phyloP scores from a whole-genome alignment of 2,113 vertebrate species.

The Chloebia gouldiae region DNA sequence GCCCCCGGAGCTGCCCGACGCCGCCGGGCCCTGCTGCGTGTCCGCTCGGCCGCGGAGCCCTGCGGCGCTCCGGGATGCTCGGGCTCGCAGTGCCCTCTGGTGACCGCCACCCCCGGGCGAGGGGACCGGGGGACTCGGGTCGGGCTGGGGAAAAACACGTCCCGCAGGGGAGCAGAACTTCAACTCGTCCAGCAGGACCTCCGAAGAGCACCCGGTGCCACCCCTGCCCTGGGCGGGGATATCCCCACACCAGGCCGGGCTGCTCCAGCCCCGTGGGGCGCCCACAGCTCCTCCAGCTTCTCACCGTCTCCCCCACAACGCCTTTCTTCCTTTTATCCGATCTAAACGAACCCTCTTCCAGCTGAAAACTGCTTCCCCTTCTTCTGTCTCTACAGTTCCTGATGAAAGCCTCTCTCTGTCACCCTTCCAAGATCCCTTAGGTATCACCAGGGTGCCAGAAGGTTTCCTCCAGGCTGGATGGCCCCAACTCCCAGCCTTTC shows the following conservation, averaged over 20 bases:
- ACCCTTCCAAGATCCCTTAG: neutral
- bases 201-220: no score
- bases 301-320: rapidly evolving
- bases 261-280: neutral
- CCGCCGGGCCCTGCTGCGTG: neutral
- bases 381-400: neutral
- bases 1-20: no score
- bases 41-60: no score
- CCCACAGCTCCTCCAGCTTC: neutral
- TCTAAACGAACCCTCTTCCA: neutral
- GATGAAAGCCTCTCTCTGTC: neutral
- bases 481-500: neutral
- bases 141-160: neutral
- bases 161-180: neutral
- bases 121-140: neutral
- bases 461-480: neutral
- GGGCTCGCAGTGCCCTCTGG: conserved; percentile 57
- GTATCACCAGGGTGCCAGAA: no score
- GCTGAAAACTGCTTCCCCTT: neutral
- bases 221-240: neutral
- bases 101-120: neutral
- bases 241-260: neutral
- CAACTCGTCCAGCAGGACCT: neutral
- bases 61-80: neutral
- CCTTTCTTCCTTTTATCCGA: neutral